Conservation (phyloP, 2,113 vertebrate species). For the Sorex fumeus region DNA sequence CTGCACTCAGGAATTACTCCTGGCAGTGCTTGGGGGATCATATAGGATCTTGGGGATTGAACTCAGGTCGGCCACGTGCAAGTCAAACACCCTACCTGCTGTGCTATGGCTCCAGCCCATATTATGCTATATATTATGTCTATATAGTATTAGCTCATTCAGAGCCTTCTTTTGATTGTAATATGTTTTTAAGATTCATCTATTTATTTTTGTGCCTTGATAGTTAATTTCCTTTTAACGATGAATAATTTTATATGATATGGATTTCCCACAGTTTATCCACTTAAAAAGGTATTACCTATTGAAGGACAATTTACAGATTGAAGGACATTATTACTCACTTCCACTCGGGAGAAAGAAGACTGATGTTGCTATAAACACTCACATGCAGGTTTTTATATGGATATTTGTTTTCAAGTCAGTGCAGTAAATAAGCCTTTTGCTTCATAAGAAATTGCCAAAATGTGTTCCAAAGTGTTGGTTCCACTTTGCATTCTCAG, state of each 20-base stretch:
- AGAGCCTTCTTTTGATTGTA: background rate
- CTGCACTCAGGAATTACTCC: no score
- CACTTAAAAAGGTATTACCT: background rate
- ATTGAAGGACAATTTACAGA: background rate
- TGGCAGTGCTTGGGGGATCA: no score
- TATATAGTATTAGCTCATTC: background rate
- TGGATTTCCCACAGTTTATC: background rate
- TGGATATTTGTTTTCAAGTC: background rate
- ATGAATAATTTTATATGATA: background rate
- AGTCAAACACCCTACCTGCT: no score
- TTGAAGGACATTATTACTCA: background rate
- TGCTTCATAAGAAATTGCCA: background rate
- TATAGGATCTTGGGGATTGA: no score
- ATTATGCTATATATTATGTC: background rate
- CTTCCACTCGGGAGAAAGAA: background rate
- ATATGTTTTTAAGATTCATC: conserved; percentile 1
- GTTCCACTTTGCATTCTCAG: no score
- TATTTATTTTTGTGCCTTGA: background rate
- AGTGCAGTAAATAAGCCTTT: background rate
- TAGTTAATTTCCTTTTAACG: background rate
- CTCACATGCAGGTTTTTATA: no score
- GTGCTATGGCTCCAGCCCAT: no score
- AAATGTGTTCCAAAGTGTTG: no score
- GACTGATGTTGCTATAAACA: background rate
- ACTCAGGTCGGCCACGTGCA: no score